Base-by-base conservation (phyloP, 2,113 vertebrate genomes). In the Arizona elegans region DNA sequence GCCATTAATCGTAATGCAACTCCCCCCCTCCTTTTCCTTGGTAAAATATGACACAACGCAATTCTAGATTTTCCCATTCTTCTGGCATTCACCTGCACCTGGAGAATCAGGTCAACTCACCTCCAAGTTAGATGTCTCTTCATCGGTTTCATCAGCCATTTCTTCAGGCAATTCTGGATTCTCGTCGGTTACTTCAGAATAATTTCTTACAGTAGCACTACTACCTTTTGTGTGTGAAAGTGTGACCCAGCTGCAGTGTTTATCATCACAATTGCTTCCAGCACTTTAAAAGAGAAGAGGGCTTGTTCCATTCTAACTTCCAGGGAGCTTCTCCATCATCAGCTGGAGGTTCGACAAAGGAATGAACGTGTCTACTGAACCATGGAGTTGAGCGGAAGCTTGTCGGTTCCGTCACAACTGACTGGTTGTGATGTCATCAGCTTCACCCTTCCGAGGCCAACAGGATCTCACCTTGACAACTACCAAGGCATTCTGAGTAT, bases 341-440 rank as follows among this genome's bases (percentile, higher is more conserved):
- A 9, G 24, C 15, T n/a, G 38, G 9, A 88, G 56, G 43, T 87
- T 12, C 9, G 38, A 17, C 65, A 9, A 90, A 90, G 92, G 29
- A 50, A 26, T 23, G 26, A 62, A 33, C 1, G 15, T 4, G 8
- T 23, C 53, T 56, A 8, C 29, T 58, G 11, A 29, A 23, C 1
- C 12, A 0, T 50, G 70, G 26, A 7, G 17, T 2, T 13, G 88
- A 52, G 1, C 7, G 26, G 24, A 1, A 93, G 52, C 26, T 13
- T 17, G 13, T 58, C 1, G 11, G 55, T 88, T 56, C 62, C 87
- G 43, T 89, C 86, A 93, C 86, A 93, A 62, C 21, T 12, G 43
- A 12, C 75, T 29, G 70, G 43, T 90, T 88, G 86, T 91, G 92
- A 93, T n/a, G 38, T 93, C 93, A 91, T 53, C 65, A 10, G 54